A percentile compares a stretch with the other conserved stretches of the same genome.
phyloP scores from a whole-genome alignment of 30 jellyfish, hydroid and myxozoan species.

The Chrysaora quinquecirrha region DNA sequence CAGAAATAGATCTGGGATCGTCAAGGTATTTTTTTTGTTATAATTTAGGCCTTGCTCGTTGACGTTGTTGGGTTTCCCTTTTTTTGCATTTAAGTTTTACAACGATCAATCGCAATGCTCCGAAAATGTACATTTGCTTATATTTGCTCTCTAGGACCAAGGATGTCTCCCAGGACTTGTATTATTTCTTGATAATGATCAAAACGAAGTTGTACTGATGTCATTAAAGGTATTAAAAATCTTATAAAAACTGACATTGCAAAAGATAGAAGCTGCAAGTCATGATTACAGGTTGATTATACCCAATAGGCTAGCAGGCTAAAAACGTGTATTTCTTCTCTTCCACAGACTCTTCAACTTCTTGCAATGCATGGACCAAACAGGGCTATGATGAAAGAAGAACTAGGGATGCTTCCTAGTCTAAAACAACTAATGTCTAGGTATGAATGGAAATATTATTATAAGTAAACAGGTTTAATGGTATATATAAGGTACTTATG shows the following conservation, averaged over 20 bases:
- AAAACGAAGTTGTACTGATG: conserved; percentile 60
- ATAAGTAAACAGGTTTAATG: too few species aligned
- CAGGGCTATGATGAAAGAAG: conserved; percentile 75
- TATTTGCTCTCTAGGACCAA: conserved; percentile 75
- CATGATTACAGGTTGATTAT: not conserved
- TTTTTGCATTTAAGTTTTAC: too few species aligned
- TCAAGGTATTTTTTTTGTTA: conserved; percentile 70
- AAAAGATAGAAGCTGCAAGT: not conserved
- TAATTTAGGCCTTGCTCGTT: too few species aligned
- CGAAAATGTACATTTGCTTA: too few species aligned
- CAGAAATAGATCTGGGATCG: conserved; percentile 85
- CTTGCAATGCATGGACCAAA: conserved; percentile 90
- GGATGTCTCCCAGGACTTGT: conserved; percentile 95
- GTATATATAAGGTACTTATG: too few species aligned
- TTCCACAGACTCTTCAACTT: conserved; percentile 75
- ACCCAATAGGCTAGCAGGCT: too few species aligned
- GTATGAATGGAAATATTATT: too few species aligned
- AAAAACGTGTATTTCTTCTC: not conserved
- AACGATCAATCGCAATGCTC: too few species aligned
- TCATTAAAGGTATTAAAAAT: conserved; percentile 79
- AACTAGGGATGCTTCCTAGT: conserved; percentile 82
- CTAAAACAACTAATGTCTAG: conserved; percentile 29
- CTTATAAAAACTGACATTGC: too few species aligned
- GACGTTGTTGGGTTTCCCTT: too few species aligned
- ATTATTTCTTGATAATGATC: conserved; percentile 82